phyloP scores from a whole-genome alignment of 2,888 invertebrate genomes.

The Platycheirus albimanus region DNA sequence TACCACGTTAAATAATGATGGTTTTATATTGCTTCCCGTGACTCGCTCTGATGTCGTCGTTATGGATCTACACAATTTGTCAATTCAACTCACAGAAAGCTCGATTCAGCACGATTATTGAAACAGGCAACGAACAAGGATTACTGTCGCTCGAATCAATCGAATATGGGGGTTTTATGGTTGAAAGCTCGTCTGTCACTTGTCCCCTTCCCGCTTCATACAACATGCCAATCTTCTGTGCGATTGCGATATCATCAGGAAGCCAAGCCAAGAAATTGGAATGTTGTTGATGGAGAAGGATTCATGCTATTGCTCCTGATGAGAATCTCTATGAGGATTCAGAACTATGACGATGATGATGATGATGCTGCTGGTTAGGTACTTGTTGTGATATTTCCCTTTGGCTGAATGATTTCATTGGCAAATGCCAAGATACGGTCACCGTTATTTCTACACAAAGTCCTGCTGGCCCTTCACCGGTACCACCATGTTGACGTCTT shows the following conservation, averaged over 20 bases:
- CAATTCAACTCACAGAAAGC: conserved; percentile 42
- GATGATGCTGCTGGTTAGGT: conserved; percentile 4
- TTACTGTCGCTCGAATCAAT: conserved; percentile 63
- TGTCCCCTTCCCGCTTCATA: background rate
- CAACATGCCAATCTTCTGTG: background rate
- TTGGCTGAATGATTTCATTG: conserved; percentile 36
- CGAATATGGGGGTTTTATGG: conserved; percentile 38
- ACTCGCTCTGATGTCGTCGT: conserved; percentile 17
- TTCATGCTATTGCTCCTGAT: conserved; percentile 10
- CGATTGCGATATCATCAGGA: background rate
- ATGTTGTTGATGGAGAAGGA: conserved; percentile 2
- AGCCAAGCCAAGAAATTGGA: conserved; percentile 1
- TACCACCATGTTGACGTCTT: background rate
- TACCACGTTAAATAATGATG: conserved; percentile 15
- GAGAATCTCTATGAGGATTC: conserved; percentile 30
- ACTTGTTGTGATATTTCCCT: conserved; percentile 3
- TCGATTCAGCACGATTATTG: conserved; percentile 55
- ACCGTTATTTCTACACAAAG: background rate
- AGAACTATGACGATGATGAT: conserved; percentile 8
- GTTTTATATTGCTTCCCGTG: conserved; percentile 18
- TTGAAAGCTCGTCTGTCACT: conserved; percentile 12
- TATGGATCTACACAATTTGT: conserved; percentile 51
- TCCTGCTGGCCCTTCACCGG: background rate
- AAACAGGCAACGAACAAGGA: conserved; percentile 54
- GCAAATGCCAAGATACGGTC: background rate